Conservation (phyloP, 2,113 vertebrate species). For the Himantopus leucocephalus region DNA sequence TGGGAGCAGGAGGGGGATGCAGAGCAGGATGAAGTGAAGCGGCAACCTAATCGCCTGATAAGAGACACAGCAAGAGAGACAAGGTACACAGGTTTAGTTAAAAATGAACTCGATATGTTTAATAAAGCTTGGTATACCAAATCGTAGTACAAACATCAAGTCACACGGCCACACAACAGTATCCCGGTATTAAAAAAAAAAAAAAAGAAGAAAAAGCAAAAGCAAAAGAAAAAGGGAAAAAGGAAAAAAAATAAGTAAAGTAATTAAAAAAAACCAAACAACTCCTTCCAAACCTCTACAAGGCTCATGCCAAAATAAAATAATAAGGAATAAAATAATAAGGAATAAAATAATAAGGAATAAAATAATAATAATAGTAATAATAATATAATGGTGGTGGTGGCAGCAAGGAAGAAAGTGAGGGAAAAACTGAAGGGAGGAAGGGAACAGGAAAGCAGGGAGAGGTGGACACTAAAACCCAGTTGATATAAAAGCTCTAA, state of each 20-base stretch:
- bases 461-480: slow-evolving; percentile 63
- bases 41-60: slow-evolving; percentile 78
- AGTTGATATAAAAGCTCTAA: slow-evolving; percentile 69
- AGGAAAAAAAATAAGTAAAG: background rate
- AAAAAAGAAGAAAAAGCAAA: no score
- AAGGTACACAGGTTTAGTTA: slow-evolving; percentile 93
- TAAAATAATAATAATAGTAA: background rate
- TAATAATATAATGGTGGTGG: slow-evolving; percentile 61
- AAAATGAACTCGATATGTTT: slow-evolving; percentile 94
- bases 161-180: slow-evolving; percentile 87
- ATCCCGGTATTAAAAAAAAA: slow-evolving; percentile 75
- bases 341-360: no score
- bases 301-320: slow-evolving; percentile 57
- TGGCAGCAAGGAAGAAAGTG: slow-evolving; percentile 44
- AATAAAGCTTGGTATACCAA: slow-evolving; percentile 95
- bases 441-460: slow-evolving; percentile 57
- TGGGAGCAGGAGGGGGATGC: slow-evolving; percentile 57
- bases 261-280: background rate
- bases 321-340: background rate
- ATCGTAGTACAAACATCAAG: slow-evolving; percentile 91
- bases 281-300: slow-evolving; percentile 74
- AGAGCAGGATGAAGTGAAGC: slow-evolving; percentile 82
- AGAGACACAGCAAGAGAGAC: slow-evolving; percentile 95
- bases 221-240: background rate
- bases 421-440: slow-evolving; percentile 26